Evolutionary conservation across 2,113 vertebrate species (phyloP).

Genomic region (Myotis lucifugus): DNA sequence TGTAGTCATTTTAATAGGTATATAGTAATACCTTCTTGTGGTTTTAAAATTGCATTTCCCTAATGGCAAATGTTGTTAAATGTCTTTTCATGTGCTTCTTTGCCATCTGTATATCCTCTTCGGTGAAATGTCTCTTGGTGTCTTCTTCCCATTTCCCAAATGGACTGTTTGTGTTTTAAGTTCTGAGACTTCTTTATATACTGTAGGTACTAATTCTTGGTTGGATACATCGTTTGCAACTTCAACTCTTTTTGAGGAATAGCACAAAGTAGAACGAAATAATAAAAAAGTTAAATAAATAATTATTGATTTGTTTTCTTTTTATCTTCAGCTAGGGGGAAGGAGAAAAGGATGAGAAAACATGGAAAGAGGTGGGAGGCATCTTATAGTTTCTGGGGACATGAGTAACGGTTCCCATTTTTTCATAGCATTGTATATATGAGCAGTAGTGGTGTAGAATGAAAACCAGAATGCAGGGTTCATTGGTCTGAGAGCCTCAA

Average conservation of each 20-base stretch:
- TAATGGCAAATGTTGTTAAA: background rate
- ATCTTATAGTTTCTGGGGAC: background rate
- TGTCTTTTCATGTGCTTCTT: background rate
- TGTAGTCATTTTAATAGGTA: background rate
- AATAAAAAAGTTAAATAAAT: background rate
- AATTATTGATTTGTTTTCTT: background rate
- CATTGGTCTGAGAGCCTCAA: accelerated
- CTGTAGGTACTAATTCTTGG: background rate
- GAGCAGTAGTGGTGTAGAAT: background rate
- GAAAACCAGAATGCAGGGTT: background rate
- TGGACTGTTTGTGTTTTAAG: background rate
- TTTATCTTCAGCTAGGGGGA: background rate
- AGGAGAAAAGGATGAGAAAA: background rate
- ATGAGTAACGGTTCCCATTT: background rate
- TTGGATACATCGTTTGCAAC: background rate
- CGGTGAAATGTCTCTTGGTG: background rate
- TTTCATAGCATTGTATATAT: background rate
- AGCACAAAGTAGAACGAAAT: constrained; percentile 2
- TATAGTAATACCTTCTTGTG: background rate
- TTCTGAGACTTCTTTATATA: constrained; percentile 44
- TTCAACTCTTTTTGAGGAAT: constrained; percentile 12
- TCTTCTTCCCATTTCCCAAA: background rate
- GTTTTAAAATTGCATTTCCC: background rate
- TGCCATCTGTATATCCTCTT: background rate
- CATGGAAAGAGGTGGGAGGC: too few relatives aligned